Conservation (phyloP, 2,797 vertebrate species). For the Sebastolobus alascanus region DNA sequence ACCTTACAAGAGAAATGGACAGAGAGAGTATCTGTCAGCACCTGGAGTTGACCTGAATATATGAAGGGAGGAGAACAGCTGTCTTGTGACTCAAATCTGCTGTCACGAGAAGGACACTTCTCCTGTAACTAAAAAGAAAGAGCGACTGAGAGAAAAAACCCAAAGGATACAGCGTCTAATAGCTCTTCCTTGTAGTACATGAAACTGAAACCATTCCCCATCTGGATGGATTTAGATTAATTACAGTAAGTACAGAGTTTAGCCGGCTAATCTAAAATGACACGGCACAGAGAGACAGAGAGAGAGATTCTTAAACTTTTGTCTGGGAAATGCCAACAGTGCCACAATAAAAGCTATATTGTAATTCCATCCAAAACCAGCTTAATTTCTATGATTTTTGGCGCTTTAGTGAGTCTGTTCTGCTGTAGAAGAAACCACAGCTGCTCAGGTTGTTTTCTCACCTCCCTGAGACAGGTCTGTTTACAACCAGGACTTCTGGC, state of each 20-base stretch:
- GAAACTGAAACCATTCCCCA: slow-evolving; percentile 65
- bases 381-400: slow-evolving; percentile 34
- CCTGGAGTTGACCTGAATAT: slow-evolving; percentile 2
- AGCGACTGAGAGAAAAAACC: slow-evolving; percentile 22
- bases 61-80: slow-evolving; percentile 25
- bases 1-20: slow-evolving; percentile 25
- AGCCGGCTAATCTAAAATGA: slow-evolving; percentile 66
- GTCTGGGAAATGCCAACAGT: slow-evolving; percentile 38
- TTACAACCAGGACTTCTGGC: slow-evolving; percentile 45
- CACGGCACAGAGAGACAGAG: slow-evolving; percentile 30
- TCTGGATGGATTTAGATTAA: slow-evolving; percentile 72
- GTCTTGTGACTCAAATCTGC: slow-evolving; percentile 37
- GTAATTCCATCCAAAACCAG: slow-evolving; percentile 50
- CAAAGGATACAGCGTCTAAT: slow-evolving; percentile 48
- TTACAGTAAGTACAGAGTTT: slow-evolving; percentile 56
- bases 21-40: slow-evolving; percentile 41
- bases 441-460: slow-evolving; percentile 48
- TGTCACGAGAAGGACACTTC: slow-evolving; percentile 40
- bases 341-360: slow-evolving; percentile 42
- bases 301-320: slow-evolving; percentile 32
- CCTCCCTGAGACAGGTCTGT: slow-evolving; percentile 41
- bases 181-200: slow-evolving; percentile 47
- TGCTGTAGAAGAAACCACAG: slow-evolving; percentile 23
- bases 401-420: slow-evolving; percentile 18
- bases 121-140: slow-evolving; percentile 39